Base-by-base conservation (phyloP, 2,113 vertebrate genomes). In the Gallinago undulata region DNA sequence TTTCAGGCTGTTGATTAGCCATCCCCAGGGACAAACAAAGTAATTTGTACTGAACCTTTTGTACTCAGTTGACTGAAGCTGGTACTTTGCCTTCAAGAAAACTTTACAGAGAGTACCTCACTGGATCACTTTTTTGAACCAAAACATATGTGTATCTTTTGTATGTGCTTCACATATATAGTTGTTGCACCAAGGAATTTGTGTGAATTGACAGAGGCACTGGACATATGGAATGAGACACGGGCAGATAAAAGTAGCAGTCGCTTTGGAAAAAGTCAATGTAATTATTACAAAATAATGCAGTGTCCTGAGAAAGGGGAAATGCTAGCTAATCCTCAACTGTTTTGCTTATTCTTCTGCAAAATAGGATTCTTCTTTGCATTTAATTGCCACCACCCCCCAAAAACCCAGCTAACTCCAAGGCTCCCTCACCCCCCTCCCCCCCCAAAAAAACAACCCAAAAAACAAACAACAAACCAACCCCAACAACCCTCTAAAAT, bases 351-450 rank as follows among this genome's bases (percentile, higher is more conserved):
- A 48, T 55, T 67, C 23, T 63, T 92, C 63, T 73, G 37, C 22
- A 84, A 87, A 90, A 10, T 6, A 72, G 4, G 25, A 27, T 48
- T 60, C 14, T 48, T 62, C 9, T 31, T 68, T 56, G 51, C 39
- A 80, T 68, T 79, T 79, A 31, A 59, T 18, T 1, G 3, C 11
- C 1, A 4, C 1, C 30, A 10, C 11, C 14, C 6, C 24, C 5
- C 21, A 56, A 51, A 12, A 70, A 6, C 28, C 57, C 12, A n/a
- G 7, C 48, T 19, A 25, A 25, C 11, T 22, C 19, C 23, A 51
- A 48, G 19, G 47, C 6, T 35, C 24, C 5, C 35, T 3, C 2
- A 0, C 18, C 5, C 6, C 7, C 18, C 6, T 11, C 6, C 35
- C 3, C 2, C 2, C 23, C 5, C 7, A 30, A 50, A 70, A 47